Percentiles rank a stretch among this genome's conserved stretches.
Conservation (phyloP, 2,797 vertebrate genomes). For the Phalloptychus januarius region DNA sequence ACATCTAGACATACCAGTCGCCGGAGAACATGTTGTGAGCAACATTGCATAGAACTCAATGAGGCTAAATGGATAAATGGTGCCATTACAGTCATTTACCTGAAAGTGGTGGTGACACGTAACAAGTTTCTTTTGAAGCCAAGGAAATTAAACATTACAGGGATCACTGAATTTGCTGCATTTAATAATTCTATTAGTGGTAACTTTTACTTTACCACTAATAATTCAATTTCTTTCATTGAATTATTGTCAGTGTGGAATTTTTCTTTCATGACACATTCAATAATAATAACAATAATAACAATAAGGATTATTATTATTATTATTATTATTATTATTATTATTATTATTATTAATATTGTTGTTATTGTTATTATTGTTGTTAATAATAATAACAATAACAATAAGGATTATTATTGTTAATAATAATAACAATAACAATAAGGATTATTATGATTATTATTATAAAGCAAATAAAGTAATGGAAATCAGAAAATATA, state of each 20-base stretch:
- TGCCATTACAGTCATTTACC: slow-evolving; percentile 72
- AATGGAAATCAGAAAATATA: slow-evolving; percentile 2
- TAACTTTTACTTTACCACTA: slow-evolving; percentile 55
- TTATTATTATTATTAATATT: too few species aligned
- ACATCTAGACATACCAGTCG: slow-evolving; percentile 35
- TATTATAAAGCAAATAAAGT: slow-evolving; percentile 4
- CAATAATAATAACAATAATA: too few species aligned
- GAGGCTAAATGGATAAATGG: slow-evolving; percentile 77
- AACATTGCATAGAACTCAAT: slow-evolving; percentile 66
- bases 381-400: not conserved
- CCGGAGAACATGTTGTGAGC: slow-evolving; percentile 54
- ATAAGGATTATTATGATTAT: not conserved
- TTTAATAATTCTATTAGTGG: slow-evolving; percentile 49
- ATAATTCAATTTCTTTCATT: slow-evolving; percentile 1
- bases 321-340: too few species aligned
- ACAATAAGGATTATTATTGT: not conserved
- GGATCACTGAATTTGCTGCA: slow-evolving; percentile 46
- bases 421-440: slow-evolving; percentile 4
- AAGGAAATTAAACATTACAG: slow-evolving; percentile 52
- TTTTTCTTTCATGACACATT: not conserved
- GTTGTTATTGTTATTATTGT: too few species aligned
- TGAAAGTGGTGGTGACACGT: slow-evolving; percentile 65
- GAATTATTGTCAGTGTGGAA: slow-evolving; percentile 8
- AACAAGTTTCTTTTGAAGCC: slow-evolving; percentile 56
- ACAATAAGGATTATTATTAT: too few species aligned